Base-by-base conservation (phyloP, 1,140 invertebrate genomes). In the Melanaphis sacchari region DNA sequence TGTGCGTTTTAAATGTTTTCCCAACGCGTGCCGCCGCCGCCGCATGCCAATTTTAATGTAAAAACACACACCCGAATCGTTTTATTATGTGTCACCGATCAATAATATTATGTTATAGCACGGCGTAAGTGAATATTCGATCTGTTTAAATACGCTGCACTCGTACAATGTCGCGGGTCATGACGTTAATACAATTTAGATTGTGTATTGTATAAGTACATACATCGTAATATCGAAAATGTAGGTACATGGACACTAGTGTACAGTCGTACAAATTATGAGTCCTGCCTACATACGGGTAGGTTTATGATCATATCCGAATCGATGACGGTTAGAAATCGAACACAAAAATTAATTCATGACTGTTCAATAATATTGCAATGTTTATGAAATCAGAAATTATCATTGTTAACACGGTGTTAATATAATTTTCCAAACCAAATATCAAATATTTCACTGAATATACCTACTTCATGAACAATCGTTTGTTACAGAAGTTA, bases 1-100 rank as follows among this genome's bases (percentile, higher is more conserved):
- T 93, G 91, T 6, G 46, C 41, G 31, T 85, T 85, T 93, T 84
- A 93, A 93, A 93, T 85, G 81, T 93, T 93, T 93, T 93, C 76
- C 81, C 91, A 84, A 82, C 90, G 38, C 40, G 31, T 2, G 46
- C 46, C 82, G 82, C 89, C 40, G 38, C 90, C 54, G 91, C 81
- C 43, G 46, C 91, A 66, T 90, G 52, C 89, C 89, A 41, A 49
- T 24, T 91, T 90, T 91, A 81, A 91, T 46, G 90, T 82, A 76
- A 24, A 91, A 92, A 91, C 90, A 46, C 90, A 91, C 90, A 54
- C 91, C 46, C 91, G 91, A 93, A 93, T 93, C 91, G 91, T 93
- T 93, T 93, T 54, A 40, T 41, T 85, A 84, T 93, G 91, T 92
- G 90, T 92, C 90, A 92, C 90, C 90, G 66, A 49, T 41, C 87